A percentile compares a stretch with the other conserved stretches of the same genome.
Evolutionary conservation across 2,888 invertebrate genomes (phyloP).

Genomic region (Xylota sylvarum): DNA sequence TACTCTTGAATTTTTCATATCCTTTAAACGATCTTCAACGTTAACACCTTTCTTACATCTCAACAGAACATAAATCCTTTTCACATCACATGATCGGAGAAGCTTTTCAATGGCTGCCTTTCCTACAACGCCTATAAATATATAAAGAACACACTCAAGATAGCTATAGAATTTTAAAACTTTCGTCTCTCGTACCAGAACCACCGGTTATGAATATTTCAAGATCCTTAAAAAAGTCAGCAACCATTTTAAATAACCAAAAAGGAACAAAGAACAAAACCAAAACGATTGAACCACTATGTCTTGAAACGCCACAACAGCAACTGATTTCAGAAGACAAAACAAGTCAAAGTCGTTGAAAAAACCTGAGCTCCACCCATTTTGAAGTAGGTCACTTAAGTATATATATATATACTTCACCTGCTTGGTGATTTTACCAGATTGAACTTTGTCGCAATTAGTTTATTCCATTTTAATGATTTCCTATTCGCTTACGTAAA

Average conservation of each 20-base stretch:
- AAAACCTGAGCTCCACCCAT: no score
- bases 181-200: constrained; percentile 85
- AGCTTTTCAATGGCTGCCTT: constrained; percentile 95
- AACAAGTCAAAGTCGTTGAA: no score
- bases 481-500: no score
- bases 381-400: no score
- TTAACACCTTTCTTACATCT: constrained; percentile 89
- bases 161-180: background rate
- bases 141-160: background rate
- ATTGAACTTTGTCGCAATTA: no score
- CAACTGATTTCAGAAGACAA: background rate
- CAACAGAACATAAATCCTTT: constrained; percentile 91
- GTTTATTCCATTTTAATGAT: no score
- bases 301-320: background rate
- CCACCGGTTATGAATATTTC: constrained; percentile 94
- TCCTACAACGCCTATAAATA: constrained; percentile 91
- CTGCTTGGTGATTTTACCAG: no score
- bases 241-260: constrained; percentile 82
- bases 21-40: constrained; percentile 88
- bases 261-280: no score
- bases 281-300: background rate
- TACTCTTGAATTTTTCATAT: constrained; percentile 85
- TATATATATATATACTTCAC: no score
- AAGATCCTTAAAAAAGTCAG: constrained; percentile 89
- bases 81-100: constrained; percentile 91